These are phyloP conservation scores for Caenorhabditis afra DNA, from an alignment of 2,888 invertebrate species.

Conservation along the genomic window DNA sequence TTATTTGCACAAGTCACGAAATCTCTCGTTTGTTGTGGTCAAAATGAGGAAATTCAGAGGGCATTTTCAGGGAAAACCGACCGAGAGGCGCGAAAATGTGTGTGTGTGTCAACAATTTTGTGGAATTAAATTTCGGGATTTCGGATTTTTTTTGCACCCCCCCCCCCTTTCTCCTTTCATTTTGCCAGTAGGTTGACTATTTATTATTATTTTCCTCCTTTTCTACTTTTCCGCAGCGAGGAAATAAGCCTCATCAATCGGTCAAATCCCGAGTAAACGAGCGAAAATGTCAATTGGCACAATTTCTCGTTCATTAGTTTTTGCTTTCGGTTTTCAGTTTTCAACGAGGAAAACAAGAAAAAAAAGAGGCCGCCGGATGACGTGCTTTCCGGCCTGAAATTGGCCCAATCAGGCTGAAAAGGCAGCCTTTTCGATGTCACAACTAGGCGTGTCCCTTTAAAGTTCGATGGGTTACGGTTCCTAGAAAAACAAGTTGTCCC, in stretches of 20 bases:
- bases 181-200: too few relatives aligned
- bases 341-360: neutral
- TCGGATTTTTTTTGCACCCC: too few relatives aligned
- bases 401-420: too few relatives aligned
- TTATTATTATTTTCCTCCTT: neutral
- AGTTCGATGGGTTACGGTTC: too few relatives aligned
- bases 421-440: too few relatives aligned
- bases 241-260: conserved; percentile 42
- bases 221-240: neutral
- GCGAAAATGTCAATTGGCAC: conserved; percentile 20
- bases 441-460: too few relatives aligned
- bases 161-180: too few relatives aligned
- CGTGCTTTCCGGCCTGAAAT: too few relatives aligned
- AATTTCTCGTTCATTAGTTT: conserved; percentile 1
- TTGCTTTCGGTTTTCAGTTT: neutral
- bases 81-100: too few relatives aligned
- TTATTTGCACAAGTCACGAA: conserved; percentile 60
- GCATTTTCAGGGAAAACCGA: neutral
- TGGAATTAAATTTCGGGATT: too few relatives aligned
- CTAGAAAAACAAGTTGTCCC: too few relatives aligned
- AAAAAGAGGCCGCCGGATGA: neutral
- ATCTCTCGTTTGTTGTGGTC: conserved; percentile 10
- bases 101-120: too few relatives aligned
- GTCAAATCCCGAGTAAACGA: conserved; percentile 25
- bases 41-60: conserved; percentile 8